Percentiles rank a stretch among this genome's conserved stretches.
phyloP scores from a whole-genome alignment of 2,888 invertebrate genomes.

The Asteroscopus sphinx region DNA sequence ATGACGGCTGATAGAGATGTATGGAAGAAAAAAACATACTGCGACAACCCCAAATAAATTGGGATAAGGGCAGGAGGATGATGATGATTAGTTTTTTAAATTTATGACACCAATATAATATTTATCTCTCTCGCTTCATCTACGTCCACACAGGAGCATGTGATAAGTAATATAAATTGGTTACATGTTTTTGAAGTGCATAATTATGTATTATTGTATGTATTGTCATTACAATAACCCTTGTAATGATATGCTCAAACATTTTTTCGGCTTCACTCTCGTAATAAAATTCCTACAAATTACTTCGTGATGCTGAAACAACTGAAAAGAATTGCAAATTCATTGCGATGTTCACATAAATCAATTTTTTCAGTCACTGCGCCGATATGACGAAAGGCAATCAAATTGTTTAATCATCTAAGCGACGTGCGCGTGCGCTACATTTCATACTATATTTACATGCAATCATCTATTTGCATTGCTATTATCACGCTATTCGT shows the following conservation, averaged over 20 bases:
- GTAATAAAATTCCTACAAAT: constrained; percentile 40
- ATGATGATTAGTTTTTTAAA: no score
- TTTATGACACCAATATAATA: no score
- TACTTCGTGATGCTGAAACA: constrained; percentile 36
- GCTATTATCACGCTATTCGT: constrained; percentile 21
- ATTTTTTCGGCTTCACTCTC: constrained; percentile 12
- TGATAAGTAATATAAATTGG: no score
- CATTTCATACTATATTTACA: constrained; percentile 48
- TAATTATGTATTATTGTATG: no score
- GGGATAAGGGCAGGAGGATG: no score
- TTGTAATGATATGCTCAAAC: constrained; percentile 11
- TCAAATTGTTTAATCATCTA: constrained; percentile 48
- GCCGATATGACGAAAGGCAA: constrained; percentile 49
- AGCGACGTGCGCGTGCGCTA: constrained; percentile 45
- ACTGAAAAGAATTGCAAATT: constrained; percentile 41
- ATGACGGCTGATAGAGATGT: no score
- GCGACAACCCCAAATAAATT: no score
- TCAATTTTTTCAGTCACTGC: constrained; percentile 37
- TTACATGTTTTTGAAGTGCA: no score
- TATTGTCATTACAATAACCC: constrained; percentile 32
- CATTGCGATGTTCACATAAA: constrained; percentile 43
- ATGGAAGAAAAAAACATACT: no score
- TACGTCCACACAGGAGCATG: no score
- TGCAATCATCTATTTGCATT: constrained; percentile 33
- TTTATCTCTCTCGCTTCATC: no score